A percentile compares a stretch with the other conserved stretches of the same genome.
Conservation (phyloP, 2,888 invertebrate species). For the Uloborus plumipes region DNA sequence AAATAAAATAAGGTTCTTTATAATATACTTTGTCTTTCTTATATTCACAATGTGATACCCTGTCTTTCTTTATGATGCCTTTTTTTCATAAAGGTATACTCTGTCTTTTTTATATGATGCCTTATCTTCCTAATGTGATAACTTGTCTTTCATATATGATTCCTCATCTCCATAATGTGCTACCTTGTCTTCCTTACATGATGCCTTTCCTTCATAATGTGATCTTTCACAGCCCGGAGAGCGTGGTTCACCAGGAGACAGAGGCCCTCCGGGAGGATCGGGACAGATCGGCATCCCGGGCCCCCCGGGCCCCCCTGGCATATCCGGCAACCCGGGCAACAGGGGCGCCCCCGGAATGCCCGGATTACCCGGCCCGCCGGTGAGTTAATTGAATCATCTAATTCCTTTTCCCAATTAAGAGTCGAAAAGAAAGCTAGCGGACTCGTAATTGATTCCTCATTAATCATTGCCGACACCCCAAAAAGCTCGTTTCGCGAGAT, state of each 20-base stretch:
- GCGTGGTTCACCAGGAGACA: conserved; percentile 75
- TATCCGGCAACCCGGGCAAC: conserved; percentile 76
- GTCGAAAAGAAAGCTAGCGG: too few species aligned
- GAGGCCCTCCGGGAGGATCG: conserved; percentile 75
- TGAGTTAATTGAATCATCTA: conserved; percentile 55
- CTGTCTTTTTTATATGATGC: too few species aligned
- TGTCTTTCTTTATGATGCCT: too few species aligned
- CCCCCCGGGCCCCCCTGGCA: conserved; percentile 77
- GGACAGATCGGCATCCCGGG: conserved; percentile 77
- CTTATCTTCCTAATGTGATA: too few species aligned
- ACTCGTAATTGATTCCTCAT: too few species aligned
- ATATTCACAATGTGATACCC: too few species aligned
- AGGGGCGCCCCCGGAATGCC: conserved; percentile 72
- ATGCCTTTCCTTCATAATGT: background rate
- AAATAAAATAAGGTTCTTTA: conserved; percentile 22
- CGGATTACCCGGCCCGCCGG: conserved; percentile 72
- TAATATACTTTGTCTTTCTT: too few species aligned
- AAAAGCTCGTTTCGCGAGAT: too few species aligned
- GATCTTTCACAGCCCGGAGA: conserved; percentile 74
- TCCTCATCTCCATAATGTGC: background rate
- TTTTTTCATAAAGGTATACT: too few species aligned
- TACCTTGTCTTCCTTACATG: background rate
- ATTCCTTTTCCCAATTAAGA: too few species aligned
- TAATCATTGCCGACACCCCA: too few species aligned
- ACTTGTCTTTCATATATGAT: too few species aligned